Base-by-base conservation (phyloP, 1,140 invertebrate species). In the Polypedilum vanderplanki region DNA sequence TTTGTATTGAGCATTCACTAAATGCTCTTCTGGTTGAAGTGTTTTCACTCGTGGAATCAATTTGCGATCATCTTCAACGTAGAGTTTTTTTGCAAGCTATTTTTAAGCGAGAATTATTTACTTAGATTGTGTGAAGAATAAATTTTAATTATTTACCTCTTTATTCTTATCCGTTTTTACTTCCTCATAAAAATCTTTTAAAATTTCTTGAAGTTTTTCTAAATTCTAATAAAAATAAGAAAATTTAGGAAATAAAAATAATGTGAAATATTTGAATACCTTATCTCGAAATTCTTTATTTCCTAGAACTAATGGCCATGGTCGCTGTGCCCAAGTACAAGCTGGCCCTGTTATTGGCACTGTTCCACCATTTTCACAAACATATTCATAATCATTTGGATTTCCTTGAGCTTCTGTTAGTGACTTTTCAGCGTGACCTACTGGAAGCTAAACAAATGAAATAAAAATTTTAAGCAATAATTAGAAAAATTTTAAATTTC, bases 301-400 rank as follows among this genome's bases (percentile, higher is more conserved):
- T 4, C 87, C 87, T 77, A 93, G 84, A 77, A 89, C 87, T 4
- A 89, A 90, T 78, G 88, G 90, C 91, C 91, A 93, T n/a, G 91
- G 91, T 74, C 90, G 85, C 0, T 90, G 89, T 0, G 91, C 91
- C 91, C 91, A 93, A 0, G 87, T 87, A 78, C 91, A 93, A 7
- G 90, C 87, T 18, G 88, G 86, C n/a, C 85, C 87, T 0, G 85
- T 87, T 1, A 93, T 81, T 0, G 90, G 86, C 0, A 87, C 85
- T 77, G 90, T 88, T 1, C 85, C 88, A 1, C 93, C 94, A 81
- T 96, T 92, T 33, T 89, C 90, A 81, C 94, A 97, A 41, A 97
- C 85, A 78, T 95, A 91, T 76, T 87, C 85, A 79, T 85, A 92
- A 1, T 90, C 83, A 15, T 84, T 84, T 0, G 89, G 85, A 77